A percentile compares a stretch with the other conserved stretches of the same genome.
Evolutionary conservation across 2,797 vertebrate species (phyloP).

Genomic region (Ctenosaura bakeri): DNA sequence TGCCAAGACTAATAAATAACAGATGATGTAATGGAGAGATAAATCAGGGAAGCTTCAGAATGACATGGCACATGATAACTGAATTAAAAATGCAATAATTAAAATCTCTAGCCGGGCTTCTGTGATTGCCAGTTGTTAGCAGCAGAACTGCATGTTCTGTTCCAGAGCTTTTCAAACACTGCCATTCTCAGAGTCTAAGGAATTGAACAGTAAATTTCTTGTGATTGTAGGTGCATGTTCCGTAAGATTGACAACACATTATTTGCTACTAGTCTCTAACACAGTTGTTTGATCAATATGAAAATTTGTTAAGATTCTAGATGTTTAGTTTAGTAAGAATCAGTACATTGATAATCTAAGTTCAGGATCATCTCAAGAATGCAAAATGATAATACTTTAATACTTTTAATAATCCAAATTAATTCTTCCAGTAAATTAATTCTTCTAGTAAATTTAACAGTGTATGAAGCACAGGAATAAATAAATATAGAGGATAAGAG

Average conservation of each 20-base stretch:
- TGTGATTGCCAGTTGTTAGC: background rate
- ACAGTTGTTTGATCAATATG: background rate
- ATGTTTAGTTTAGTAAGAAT: conserved; percentile 44
- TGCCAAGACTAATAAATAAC: background rate
- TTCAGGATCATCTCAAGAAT: conserved; percentile 27
- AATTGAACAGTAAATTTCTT: background rate
- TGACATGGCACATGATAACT: background rate
- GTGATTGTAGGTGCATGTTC: background rate
- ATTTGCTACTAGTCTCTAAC: background rate
- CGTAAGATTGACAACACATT: background rate
- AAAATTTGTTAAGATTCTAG: conserved; percentile 35
- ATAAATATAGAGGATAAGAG: background rate
- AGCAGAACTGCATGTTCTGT: background rate
- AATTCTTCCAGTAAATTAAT: conserved; percentile 23
- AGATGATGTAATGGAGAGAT: background rate
- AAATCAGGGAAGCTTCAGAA: background rate
- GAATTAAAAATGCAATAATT: background rate
- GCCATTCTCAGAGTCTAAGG: background rate
- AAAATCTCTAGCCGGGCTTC: background rate
- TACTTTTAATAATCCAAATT: conserved; percentile 21
- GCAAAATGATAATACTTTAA: background rate
- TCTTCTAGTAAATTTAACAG: conserved; percentile 9
- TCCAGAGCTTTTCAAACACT: background rate
- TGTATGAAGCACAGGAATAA: background rate
- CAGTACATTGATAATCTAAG: conserved; percentile 39